These are phyloP conservation scores for Drosophila elegans DNA, from an alignment of 1,140 invertebrate species.

Conservation along the genomic window DNA sequence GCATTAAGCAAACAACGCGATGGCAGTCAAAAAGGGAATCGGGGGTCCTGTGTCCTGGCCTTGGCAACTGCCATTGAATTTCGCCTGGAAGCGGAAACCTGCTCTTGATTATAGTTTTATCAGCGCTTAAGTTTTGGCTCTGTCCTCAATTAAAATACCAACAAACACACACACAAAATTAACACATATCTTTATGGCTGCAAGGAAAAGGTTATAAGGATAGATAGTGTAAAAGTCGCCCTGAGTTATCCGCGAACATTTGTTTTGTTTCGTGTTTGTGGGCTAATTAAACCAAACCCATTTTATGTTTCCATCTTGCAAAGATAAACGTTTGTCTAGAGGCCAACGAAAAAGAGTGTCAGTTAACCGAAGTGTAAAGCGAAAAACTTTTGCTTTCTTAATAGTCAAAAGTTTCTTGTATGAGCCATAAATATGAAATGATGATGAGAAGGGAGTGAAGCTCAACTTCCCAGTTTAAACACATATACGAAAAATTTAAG, in stretches of 20 bases:
- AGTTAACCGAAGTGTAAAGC: neutral
- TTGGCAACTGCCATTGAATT: conserved; percentile 60
- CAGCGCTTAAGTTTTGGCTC: conserved; percentile 52
- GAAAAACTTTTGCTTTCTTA: conserved; percentile 65
- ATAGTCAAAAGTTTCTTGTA: conserved; percentile 58
- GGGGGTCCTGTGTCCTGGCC: conserved; percentile 21
- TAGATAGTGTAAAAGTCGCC: conserved; percentile 34
- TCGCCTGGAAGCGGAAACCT: conserved; percentile 50
- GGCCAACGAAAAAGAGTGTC: conserved; percentile 13
- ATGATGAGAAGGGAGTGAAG: neutral
- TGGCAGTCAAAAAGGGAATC: conserved; percentile 3
- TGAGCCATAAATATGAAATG: conserved; percentile 60
- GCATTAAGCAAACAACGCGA: conserved; percentile 67
- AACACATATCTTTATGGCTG: conserved; percentile 39
- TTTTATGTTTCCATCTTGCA: conserved; percentile 59
- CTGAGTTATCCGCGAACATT: conserved; percentile 40
- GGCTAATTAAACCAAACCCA: conserved; percentile 75
- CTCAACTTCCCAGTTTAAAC: neutral
- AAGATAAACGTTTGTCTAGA: conserved; percentile 58
- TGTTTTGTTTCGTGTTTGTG: conserved; percentile 63
- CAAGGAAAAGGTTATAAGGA: conserved; percentile 25
- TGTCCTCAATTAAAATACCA: conserved; percentile 37
- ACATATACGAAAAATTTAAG: too few relatives aligned
- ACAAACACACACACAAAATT: conserved; percentile 10
- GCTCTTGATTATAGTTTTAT: conserved; percentile 56